Evolutionary conservation across 1,140 invertebrate genomes (phyloP).

Genomic region (Drosophila ananassae): DNA sequence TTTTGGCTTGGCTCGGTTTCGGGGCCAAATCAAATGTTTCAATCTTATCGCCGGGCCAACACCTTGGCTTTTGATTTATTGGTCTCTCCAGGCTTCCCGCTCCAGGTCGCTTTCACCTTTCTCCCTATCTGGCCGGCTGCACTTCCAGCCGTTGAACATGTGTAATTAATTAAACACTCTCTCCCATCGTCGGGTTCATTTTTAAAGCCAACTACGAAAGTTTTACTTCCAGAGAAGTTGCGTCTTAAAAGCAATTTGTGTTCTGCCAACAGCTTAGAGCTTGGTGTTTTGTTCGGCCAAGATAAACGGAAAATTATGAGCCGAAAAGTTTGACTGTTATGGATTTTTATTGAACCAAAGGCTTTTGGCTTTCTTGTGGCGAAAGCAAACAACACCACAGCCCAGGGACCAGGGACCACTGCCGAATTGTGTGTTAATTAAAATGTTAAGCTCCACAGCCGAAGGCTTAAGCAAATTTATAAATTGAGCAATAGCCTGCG

Average conservation of each 20-base stretch:
- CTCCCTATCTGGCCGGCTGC: slow-evolving; percentile 3
- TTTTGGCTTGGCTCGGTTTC: not conserved
- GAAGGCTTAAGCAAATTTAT: slow-evolving; percentile 40
- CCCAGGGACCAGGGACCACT: slow-evolving; percentile 1
- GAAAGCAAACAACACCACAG: slow-evolving; percentile 25
- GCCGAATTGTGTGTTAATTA: slow-evolving; percentile 53
- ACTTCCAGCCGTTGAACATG: slow-evolving; percentile 31
- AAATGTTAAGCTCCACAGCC: slow-evolving; percentile 47
- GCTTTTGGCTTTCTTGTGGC: slow-evolving; percentile 41
- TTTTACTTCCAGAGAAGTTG: slow-evolving; percentile 32
- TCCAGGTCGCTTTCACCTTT: not conserved
- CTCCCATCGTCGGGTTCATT: slow-evolving; percentile 3
- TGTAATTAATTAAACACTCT: slow-evolving; percentile 65
- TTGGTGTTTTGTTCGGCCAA: slow-evolving; percentile 17
- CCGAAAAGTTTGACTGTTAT: slow-evolving; percentile 48
- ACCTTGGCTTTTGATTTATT: slow-evolving; percentile 65
- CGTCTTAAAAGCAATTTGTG: slow-evolving; percentile 40
- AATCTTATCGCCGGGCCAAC: slow-evolving; percentile 61
- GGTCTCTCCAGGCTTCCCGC: slow-evolving; percentile 15
- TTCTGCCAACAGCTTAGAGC: slow-evolving; percentile 4
- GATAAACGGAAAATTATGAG: slow-evolving; percentile 65
- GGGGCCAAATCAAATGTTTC: slow-evolving; percentile 55
- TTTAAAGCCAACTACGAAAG: slow-evolving; percentile 15
- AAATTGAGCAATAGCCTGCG: slow-evolving; percentile 55
- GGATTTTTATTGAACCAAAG: slow-evolving; percentile 60